These are phyloP conservation scores for Morone chrysops DNA, from an alignment of 2,113 vertebrate genomes.

Conservation along the genomic window DNA sequence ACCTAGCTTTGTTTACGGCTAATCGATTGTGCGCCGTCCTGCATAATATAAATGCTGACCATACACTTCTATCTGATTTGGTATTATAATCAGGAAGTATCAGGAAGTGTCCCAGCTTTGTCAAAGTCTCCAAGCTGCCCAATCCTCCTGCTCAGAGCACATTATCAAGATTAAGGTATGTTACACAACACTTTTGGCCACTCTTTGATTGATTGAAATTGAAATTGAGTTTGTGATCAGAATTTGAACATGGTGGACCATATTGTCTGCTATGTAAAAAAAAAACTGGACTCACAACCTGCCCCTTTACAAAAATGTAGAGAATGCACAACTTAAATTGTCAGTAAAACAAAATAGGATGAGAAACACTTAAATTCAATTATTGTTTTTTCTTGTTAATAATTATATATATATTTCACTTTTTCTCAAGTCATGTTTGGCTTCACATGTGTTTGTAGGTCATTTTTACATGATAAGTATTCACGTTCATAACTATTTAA, in stretches of 20 bases:
- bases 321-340: too few relatives aligned
- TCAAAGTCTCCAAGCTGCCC: constrained; percentile 87
- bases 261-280: background rate
- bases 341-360: background rate
- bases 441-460: background rate
- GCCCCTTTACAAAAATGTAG: background rate
- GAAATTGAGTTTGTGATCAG: background rate
- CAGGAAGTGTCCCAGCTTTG: constrained; percentile 89
- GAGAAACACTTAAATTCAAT: background rate
- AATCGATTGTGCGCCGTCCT: background rate
- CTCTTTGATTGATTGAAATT: too few relatives aligned
- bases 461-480: background rate
- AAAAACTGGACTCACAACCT: background rate
- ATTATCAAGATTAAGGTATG: constrained; percentile 94
- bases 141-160: constrained; percentile 86
- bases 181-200: background rate
- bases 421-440: background rate
- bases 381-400: too few relatives aligned
- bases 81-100: constrained; percentile 85
- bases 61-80: constrained; percentile 16
- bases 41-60: constrained; percentile 8
- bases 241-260: background rate
- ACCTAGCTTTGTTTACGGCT: background rate
- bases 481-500: background rate
- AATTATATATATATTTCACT: too few relatives aligned